Conservation (phyloP, 2,113 vertebrate species). For the Gyps fulvus region DNA sequence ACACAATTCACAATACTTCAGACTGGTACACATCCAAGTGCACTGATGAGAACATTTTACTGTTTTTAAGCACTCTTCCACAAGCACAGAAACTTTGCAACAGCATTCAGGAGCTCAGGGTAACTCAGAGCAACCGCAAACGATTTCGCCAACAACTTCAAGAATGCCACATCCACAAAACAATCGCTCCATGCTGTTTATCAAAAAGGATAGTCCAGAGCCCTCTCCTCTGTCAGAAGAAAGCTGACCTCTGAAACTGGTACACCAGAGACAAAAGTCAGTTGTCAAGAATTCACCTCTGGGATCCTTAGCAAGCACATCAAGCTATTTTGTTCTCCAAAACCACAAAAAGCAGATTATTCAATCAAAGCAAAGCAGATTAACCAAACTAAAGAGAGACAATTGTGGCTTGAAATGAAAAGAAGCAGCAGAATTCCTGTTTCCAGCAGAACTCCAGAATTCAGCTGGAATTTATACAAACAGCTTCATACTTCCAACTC, state of each 20-base stretch:
- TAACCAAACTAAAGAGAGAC: background rate
- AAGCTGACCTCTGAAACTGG: background rate
- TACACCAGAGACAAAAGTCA: background rate
- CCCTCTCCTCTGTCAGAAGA: background rate
- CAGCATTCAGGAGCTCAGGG: accelerated
- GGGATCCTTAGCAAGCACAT: background rate
- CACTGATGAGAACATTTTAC: accelerated
- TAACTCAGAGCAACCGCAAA: background rate
- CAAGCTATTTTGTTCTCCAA: background rate
- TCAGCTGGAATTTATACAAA: background rate
- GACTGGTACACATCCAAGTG: accelerated
- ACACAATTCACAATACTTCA: background rate
- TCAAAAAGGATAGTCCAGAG: background rate
- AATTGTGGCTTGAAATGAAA: background rate
- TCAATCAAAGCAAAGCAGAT: background rate
- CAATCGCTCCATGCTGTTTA: accelerated
- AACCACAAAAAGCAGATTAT: background rate
- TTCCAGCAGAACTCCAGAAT: background rate
- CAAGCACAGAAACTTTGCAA: background rate
- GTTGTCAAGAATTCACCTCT: background rate
- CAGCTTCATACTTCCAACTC: background rate
- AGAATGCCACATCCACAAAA: background rate
- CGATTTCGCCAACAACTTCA: background rate
- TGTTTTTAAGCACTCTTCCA: background rate
- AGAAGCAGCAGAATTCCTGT: background rate